These are phyloP conservation scores for Acleris holmiana DNA, from an alignment of 2,888 invertebrate genomes.

Conservation along the genomic window DNA sequence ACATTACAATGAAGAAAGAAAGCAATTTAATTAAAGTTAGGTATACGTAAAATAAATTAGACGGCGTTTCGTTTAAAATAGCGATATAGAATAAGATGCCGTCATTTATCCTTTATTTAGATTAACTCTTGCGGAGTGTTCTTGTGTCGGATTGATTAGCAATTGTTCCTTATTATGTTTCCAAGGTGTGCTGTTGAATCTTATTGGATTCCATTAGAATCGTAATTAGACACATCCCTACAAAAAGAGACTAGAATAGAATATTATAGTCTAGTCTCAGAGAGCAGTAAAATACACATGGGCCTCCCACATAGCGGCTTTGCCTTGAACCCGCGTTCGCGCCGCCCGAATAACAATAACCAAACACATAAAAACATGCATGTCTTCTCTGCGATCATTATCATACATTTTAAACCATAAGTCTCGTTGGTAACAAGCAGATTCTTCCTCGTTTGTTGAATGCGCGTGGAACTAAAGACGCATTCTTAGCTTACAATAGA, in stretches of 20 bases:
- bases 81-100: too few relatives aligned
- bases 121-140: too few relatives aligned
- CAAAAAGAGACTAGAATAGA: slow-evolving; percentile 13
- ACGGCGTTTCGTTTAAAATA: too few relatives aligned
- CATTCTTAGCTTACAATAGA: neutral
- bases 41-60: too few relatives aligned
- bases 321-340: slow-evolving; percentile 69
- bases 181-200: too few relatives aligned
- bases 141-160: too few relatives aligned
- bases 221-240: slow-evolving; percentile 3
- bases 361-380: slow-evolving; percentile 47
- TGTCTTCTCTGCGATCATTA: slow-evolving; percentile 38
- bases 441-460: slow-evolving; percentile 7
- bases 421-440: neutral
- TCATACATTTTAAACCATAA: slow-evolving; percentile 24
- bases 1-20: neutral
- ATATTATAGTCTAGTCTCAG: slow-evolving; percentile 34
- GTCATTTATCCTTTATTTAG: too few relatives aligned
- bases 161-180: too few relatives aligned
- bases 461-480: neutral
- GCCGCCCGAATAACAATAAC: slow-evolving; percentile 65
- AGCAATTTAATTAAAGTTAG: neutral
- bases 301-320: slow-evolving; percentile 62
- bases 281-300: slow-evolving; percentile 43
- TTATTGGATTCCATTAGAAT: too few relatives aligned